phyloP scores from a whole-genome alignment of 1,140 invertebrate species.

The Coelopa frigida region DNA sequence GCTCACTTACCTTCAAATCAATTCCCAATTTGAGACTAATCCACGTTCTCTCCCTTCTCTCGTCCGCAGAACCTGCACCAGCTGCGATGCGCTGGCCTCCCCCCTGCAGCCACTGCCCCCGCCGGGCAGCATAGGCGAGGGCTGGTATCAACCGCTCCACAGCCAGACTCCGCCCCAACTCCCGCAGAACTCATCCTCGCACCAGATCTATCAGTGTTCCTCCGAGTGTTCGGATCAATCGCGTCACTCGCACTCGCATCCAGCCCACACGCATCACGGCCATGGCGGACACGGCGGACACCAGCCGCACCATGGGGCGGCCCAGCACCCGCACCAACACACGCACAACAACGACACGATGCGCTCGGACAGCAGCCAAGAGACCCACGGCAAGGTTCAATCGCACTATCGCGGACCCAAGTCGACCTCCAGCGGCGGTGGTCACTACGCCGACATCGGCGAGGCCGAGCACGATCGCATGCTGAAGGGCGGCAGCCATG shows the following conservation, averaged over 20 bases:
- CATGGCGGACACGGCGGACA: slow-evolving; percentile 6
- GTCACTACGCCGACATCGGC: slow-evolving; percentile 9
- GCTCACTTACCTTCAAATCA: background rate
- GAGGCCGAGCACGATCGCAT: slow-evolving; percentile 37
- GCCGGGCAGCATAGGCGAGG: slow-evolving; percentile 23
- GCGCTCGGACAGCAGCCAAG: slow-evolving; percentile 34
- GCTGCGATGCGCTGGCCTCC: slow-evolving; percentile 39
- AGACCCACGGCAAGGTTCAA: slow-evolving; percentile 24
- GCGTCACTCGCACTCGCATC: slow-evolving; percentile 31
- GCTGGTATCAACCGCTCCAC: slow-evolving; percentile 37
- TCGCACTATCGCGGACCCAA: slow-evolving; percentile 15
- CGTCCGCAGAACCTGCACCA: slow-evolving; percentile 30
- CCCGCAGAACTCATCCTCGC: slow-evolving; percentile 22
- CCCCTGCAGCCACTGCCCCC: slow-evolving; percentile 33
- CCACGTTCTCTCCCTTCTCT: slow-evolving; percentile 1
- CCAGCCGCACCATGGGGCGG: background rate
- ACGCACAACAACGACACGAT: slow-evolving; percentile 18
- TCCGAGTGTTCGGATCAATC: slow-evolving; percentile 44
- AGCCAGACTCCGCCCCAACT: slow-evolving; percentile 21
- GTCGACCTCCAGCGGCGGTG: slow-evolving; percentile 15
- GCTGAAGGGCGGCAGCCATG: slow-evolving; percentile 16
- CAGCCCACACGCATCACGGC: slow-evolving; percentile 10
- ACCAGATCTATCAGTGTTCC: slow-evolving; percentile 44
- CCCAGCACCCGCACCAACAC: slow-evolving; percentile 7
- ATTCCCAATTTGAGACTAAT: background rate